Conservation (phyloP, 2,888 invertebrate genomes). For the Drosophila antonietae region DNA sequence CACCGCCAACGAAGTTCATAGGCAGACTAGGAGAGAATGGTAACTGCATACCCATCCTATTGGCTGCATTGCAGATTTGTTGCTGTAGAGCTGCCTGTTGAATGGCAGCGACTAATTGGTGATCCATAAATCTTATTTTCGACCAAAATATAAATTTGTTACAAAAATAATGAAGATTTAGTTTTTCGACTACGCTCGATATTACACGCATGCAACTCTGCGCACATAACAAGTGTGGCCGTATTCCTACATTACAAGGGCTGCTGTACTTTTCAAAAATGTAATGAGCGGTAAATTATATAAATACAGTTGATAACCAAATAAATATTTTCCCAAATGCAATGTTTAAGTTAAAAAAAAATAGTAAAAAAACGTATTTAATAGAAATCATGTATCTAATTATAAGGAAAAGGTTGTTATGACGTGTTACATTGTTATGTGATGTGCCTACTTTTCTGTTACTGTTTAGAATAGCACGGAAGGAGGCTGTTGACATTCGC, state of each 20-base stretch:
- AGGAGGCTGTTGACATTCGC: constrained; percentile 12
- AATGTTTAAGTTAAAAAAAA: neutral
- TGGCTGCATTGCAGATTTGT: constrained; percentile 26
- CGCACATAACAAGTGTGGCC: constrained; percentile 12
- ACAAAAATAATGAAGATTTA: neutral
- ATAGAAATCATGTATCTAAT: neutral
- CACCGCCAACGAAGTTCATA: constrained; percentile 16
- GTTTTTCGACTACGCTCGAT: neutral
- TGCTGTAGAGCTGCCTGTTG: constrained; percentile 42
- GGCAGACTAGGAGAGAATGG: constrained; percentile 4
- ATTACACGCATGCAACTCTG: constrained; percentile 14
- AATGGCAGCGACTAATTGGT: constrained; percentile 35
- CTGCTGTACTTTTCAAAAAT: neutral
- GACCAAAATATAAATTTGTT: neutral
- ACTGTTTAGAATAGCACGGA: neutral
- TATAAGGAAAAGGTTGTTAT: neutral
- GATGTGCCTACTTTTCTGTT: neutral
- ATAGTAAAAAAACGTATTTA: neutral
- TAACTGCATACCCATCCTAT: constrained; percentile 24
- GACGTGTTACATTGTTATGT: neutral
- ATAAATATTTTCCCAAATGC: neutral
- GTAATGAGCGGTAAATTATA: neutral
- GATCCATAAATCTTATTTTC: constrained; percentile 35
- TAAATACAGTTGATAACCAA: neutral
- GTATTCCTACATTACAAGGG: neutral